Evolutionary conservation across 2,113 vertebrate genomes (phyloP).

Genomic region (Tenrec ecaudatus): DNA sequence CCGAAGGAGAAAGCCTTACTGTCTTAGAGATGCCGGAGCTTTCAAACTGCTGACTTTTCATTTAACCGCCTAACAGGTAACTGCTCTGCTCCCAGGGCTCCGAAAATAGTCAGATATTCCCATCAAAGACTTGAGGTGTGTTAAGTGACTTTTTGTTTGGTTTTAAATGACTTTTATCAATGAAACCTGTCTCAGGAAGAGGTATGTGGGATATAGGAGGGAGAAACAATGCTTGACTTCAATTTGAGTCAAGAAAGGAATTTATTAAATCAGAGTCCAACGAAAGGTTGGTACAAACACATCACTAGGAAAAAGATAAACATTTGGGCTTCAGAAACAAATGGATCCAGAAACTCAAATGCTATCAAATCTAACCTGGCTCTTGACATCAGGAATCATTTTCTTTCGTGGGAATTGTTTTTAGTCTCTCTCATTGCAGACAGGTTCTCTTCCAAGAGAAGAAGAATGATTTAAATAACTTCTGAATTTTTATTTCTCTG

Average conservation of each 20-base stretch:
- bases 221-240: conserved; percentile 14
- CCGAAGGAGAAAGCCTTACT: no score
- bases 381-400: neutral
- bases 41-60: no score
- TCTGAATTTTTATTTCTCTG: neutral
- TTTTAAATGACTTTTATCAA: neutral
- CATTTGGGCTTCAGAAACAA: neutral
- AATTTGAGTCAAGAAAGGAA: neutral
- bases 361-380: neutral
- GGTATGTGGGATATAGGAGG: neutral
- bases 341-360: neutral
- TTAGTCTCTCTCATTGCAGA: neutral
- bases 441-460: neutral
- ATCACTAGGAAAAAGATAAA: neutral
- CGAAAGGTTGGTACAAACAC: neutral
- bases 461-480: neutral
- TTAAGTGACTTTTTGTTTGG: neutral
- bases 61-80: no score
- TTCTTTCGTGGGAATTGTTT: neutral
- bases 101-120: neutral
- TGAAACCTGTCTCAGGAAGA: neutral
- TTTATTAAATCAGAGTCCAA: conserved; percentile 24
- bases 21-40: no score
- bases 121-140: neutral
- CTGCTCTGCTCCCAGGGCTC: no score